Conservation (phyloP, 2,797 vertebrate genomes). For the Vespertilio murinus region DNA sequence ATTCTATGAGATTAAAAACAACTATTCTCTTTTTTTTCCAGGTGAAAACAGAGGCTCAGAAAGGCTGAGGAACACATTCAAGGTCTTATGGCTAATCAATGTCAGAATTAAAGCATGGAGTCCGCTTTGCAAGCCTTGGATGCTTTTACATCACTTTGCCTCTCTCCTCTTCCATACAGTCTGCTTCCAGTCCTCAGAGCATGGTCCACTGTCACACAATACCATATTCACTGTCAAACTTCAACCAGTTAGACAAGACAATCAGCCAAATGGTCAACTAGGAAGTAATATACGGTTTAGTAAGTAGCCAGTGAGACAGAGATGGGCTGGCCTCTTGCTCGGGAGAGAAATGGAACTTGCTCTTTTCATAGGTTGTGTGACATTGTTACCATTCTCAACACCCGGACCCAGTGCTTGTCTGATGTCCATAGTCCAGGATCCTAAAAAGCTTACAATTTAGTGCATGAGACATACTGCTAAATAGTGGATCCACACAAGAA, state of each 20-base stretch:
- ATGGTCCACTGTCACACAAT: not conserved
- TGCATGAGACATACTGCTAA: not conserved
- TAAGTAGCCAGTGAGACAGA: not conserved
- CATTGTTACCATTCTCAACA: not conserved
- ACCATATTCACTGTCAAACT: not conserved
- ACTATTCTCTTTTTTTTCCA: not conserved
- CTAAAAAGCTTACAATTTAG: not conserved
- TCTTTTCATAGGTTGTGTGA: not conserved
- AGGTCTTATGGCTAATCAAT: not conserved
- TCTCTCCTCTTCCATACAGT: not conserved
- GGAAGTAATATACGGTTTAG: not conserved
- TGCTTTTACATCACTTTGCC: not conserved
- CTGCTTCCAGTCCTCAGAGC: too few relatives aligned
- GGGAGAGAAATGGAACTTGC: not conserved
- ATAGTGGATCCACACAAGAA: not conserved
- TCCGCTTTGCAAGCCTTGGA: not conserved
- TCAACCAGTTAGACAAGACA: not conserved
- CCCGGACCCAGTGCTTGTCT: not conserved
- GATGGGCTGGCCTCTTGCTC: not conserved
- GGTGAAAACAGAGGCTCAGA: not conserved
- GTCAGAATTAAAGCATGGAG: not conserved
- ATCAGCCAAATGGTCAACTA: not conserved
- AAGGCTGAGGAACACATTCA: not conserved
- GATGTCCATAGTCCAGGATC: not conserved
- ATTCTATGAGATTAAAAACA: slow-evolving; percentile 3